These are phyloP conservation scores for Aplysia californica DNA, from an alignment of 1,140 invertebrate genomes.

Conservation along the genomic window DNA sequence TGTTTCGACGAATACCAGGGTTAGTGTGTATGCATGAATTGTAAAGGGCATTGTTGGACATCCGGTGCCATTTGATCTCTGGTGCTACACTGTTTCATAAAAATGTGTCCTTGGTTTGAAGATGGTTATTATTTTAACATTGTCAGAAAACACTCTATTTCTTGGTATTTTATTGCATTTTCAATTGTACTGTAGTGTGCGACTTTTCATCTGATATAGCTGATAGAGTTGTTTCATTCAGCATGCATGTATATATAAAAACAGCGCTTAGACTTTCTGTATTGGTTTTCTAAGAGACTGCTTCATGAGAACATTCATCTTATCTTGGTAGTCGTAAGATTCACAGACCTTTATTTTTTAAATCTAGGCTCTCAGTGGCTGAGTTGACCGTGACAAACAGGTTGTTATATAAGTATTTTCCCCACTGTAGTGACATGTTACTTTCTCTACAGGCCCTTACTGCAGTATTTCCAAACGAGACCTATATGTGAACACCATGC, in stretches of 20 bases:
- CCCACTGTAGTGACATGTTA: neutral
- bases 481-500: neutral
- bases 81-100: neutral
- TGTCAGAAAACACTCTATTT: neutral
- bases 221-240: too few species aligned
- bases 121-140: neutral
- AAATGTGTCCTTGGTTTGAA: too few species aligned
- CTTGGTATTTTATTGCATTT: neutral
- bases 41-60: neutral
- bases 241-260: too few species aligned
- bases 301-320: too few species aligned
- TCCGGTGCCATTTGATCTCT: neutral
- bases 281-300: too few species aligned
- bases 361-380: too few species aligned
- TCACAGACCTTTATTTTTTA: too few species aligned
- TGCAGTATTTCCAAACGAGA: neutral
- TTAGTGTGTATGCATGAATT: neutral
- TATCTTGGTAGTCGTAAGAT: too few species aligned
- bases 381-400: too few species aligned
- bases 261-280: too few species aligned
- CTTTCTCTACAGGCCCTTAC: neutral
- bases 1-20: slow-evolving; percentile 5
- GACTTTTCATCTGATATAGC: too few species aligned
- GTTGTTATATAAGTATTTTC: neutral
- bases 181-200: too few species aligned